Percentiles rank a stretch among this genome's conserved stretches.
These are phyloP conservation scores for Ephialtes manifestator DNA, from an alignment of 2,888 invertebrate species.

Conservation along the genomic window DNA sequence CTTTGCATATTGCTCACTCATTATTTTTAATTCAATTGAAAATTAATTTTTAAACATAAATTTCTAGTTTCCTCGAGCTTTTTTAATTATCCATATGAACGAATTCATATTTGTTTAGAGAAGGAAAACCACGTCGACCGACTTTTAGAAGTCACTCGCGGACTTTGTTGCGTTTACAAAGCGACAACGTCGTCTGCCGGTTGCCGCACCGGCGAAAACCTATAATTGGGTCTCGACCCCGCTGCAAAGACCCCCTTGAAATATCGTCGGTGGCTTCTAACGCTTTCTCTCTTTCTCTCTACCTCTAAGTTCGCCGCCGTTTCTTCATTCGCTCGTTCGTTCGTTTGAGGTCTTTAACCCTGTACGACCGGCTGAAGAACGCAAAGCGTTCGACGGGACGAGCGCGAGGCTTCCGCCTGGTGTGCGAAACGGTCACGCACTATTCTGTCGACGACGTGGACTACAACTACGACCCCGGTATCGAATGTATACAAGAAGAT, in stretches of 20 bases:
- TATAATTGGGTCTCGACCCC: conserved; percentile 70
- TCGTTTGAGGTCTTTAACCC: conserved; percentile 67
- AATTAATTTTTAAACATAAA: no score
- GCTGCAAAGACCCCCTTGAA: conserved; percentile 13
- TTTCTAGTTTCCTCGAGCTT: no score
- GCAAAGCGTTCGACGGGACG: conserved; percentile 60
- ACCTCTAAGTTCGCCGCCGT: neutral
- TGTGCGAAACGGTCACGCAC: conserved; percentile 58
- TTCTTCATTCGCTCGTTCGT: conserved; percentile 50
- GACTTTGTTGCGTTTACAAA: conserved; percentile 14
- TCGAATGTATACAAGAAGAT: conserved; percentile 13
- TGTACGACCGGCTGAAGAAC: conserved; percentile 58
- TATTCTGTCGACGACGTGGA: conserved; percentile 27
- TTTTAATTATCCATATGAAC: neutral
- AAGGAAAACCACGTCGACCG: neutral
- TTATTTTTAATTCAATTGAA: no score
- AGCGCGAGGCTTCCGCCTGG: conserved; percentile 59
- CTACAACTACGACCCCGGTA: conserved; percentile 41
- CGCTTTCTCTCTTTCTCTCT: neutral
- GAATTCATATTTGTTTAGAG: no score
- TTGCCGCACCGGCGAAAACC: conserved; percentile 52
- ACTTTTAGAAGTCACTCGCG: conserved; percentile 9
- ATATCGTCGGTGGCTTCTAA: conserved; percentile 39
- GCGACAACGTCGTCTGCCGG: conserved; percentile 37
- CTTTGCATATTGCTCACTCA: no score